Evolutionary conservation across 1,140 invertebrate genomes (phyloP), one percentile per base, ranked within the genome.

Genomic region (Zeugodacus cucurbitae): DNA sequence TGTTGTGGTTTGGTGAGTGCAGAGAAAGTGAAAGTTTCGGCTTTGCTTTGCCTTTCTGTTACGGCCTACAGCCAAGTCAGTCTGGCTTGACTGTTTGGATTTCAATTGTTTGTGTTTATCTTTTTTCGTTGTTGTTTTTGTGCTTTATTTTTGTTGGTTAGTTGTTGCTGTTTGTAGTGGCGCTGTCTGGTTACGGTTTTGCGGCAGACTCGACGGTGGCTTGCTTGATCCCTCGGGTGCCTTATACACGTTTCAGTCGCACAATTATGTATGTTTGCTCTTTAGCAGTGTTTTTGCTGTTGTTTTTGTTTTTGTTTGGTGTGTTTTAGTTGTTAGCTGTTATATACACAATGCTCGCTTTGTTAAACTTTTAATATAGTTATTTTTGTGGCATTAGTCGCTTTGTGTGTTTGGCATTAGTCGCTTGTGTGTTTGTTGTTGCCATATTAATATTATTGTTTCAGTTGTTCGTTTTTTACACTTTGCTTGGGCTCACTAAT

Each of bases 21-120:
- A 48, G 74, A 82, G 74, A 82, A 82, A 82, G 74, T 82, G 74
- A 82, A 82, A 82, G 74, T 82, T 82, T 82, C n/a, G 10, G 58
- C n/a, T 54, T 54, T 54, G 20, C n/a, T 82, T 41, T 20, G 74
- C 74, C 44, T 26, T 37, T 82, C 22, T 82, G 74, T 26, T n/a
- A 82, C 41, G 8, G 44, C 74, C 74, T 82, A 44, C 34, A 44
- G 74, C 22, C 74, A 62, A 41, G 74, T 26, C 41, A 41, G 74
- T 48, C 70, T 41, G 34, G 70, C 20, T 62, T 29, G 74, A 26
- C 41, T 48, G 41, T n/a, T 82, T 44, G 37, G 41, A 54, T 82
- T 82, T 82, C 22, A 48, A 44, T 82, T 82, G 7, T 48, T 82
- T 48, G 11, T 82, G 11, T 82, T 82, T 82, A 34, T 34, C 10